Percentiles rank a stretch among this genome's conserved stretches.
These are phyloP conservation scores for Magallana gigas DNA, from an alignment of 1,140 invertebrate species.

Conservation along the genomic window DNA sequence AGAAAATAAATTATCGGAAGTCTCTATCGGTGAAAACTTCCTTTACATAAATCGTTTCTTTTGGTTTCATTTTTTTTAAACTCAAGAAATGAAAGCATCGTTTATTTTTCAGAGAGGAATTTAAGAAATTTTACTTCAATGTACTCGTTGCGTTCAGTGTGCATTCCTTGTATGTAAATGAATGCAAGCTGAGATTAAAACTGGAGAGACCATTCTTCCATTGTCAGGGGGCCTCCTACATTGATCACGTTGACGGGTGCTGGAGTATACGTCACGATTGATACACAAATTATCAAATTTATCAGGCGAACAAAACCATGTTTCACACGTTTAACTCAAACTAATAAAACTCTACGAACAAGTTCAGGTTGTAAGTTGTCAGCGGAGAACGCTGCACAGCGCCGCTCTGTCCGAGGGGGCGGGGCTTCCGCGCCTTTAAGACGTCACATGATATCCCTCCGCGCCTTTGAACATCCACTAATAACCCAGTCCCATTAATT, in stretches of 20 bases:
- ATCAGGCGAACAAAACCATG: conserved; percentile 1
- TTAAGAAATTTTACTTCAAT: neutral
- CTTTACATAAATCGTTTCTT: too few relatives aligned
- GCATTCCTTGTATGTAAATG: conserved; percentile 21
- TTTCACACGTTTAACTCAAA: conserved; percentile 48
- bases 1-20: too few relatives aligned
- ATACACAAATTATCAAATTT: conserved; percentile 26
- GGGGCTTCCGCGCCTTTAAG: conserved; percentile 41
- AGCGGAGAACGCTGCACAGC: conserved; percentile 42
- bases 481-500: conserved; percentile 55
- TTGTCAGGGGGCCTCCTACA: neutral
- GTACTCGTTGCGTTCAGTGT: neutral
- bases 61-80: too few relatives aligned
- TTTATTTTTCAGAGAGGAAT: neutral
- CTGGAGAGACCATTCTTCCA: neutral
- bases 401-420: conserved; percentile 54
- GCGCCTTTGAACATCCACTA: conserved; percentile 58
- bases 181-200: neutral
- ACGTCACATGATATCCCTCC: conserved; percentile 48
- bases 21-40: too few relatives aligned
- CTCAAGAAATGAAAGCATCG: too few relatives aligned
- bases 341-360: conserved; percentile 43
- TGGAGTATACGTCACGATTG: conserved; percentile 29
- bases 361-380: conserved; percentile 45
- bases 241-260: neutral